These are phyloP conservation scores for Isotomurus palustris DNA, from an alignment of 2,888 invertebrate genomes.

Conservation along the genomic window DNA sequence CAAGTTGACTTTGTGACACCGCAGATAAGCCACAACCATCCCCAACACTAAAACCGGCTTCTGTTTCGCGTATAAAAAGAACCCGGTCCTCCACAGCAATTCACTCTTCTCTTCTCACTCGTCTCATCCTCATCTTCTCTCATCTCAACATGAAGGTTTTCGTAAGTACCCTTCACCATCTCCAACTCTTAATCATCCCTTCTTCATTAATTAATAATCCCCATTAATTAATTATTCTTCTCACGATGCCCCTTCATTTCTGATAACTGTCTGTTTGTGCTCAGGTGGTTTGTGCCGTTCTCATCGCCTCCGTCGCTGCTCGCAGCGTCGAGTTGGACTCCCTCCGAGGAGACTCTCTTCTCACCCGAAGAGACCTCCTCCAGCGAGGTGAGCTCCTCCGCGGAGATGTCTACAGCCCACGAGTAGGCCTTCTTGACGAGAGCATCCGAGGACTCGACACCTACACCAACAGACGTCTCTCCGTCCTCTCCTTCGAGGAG, in stretches of 20 bases:
- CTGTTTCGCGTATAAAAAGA: not conserved
- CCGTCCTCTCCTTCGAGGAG: not conserved
- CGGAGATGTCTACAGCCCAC: not conserved
- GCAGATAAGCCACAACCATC: no score
- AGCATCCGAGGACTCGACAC: not conserved
- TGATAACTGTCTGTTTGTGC: no score
- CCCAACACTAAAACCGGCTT: not conserved
- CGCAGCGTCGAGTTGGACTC: not conserved
- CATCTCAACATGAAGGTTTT: slow-evolving; percentile 2
- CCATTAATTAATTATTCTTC: not conserved
- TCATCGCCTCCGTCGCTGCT: slow-evolving; percentile 1
- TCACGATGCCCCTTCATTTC: no score
- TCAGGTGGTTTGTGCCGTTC: slow-evolving; percentile 1
- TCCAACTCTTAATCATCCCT: not conserved
- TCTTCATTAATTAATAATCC: not conserved
- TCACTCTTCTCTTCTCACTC: not conserved
- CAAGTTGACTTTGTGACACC: no score
- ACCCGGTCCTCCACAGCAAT: not conserved
- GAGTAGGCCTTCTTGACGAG: not conserved
- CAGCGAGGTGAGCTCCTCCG: not conserved
- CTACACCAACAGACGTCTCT: not conserved
- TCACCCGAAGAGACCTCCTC: not conserved
- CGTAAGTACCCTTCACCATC: not conserved
- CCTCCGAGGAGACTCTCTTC: not conserved
- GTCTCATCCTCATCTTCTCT: not conserved